Base-by-base conservation (phyloP, 2,888 invertebrate genomes). In the Cosmia pyralina region DNA sequence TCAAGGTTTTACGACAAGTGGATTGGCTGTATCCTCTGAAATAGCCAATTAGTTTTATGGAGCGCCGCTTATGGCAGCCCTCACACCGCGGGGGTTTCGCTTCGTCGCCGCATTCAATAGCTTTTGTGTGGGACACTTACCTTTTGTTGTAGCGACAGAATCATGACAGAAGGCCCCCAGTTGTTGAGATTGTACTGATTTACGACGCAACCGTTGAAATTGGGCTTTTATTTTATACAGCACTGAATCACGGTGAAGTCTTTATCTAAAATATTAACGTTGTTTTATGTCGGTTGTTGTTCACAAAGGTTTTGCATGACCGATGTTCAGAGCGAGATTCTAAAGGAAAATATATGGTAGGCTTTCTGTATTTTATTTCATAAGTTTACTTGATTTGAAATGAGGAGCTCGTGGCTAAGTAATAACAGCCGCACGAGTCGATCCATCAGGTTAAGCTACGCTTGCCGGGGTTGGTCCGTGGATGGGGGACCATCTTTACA, bases 61-160 rank as follows among this genome's bases (percentile, higher is more conserved):
- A 72, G 82, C 85, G 77, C 81, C 83, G 83, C 88, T 89, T 89
- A 84, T 82, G 80, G 77, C 76, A 83, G 52, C 85, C 82, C 87
- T 82, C 69, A 71, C 72, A 75, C 75, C 79, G 63, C 71, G 72
- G 75, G 63, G 81, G 84, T 76, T 83, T 85, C 85, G 90, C 88
- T 82, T 85, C 85, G 77, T 86, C 84, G 84, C 85, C 85, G 86
- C 89, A 89, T 88, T 91, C 88, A 92, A 92, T 91, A 89, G 91
- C 90, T 88, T 90, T 92, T 92, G 90, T 92, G 85, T 77, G 87
- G 88, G 87, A 89, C 88, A 89, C 91, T 91, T 90, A 89, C 92
- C 93, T 93, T 90, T 93, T 93, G 93, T 93, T 91, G 87, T 87
- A 77, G 82, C 84, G 88, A 89, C 91, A 88, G 87, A 87, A 85